These are phyloP conservation scores for Diloba caeruleocephala DNA, from an alignment of 2,888 invertebrate species.

Conservation along the genomic window DNA sequence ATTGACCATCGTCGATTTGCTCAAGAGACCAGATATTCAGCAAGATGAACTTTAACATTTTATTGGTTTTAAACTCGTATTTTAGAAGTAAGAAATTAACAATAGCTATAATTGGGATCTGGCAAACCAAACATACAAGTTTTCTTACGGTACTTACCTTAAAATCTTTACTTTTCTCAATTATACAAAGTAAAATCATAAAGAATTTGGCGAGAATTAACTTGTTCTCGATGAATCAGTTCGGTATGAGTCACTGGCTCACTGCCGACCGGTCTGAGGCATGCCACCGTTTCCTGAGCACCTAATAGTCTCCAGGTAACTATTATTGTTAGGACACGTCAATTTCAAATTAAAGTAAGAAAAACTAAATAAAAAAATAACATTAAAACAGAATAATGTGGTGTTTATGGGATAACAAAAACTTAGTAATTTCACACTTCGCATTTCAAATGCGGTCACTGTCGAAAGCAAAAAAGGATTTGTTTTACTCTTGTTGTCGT, in stretches of 20 bases:
- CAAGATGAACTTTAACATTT: too few relatives aligned
- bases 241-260: slow-evolving; percentile 59
- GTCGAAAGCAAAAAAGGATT: not conserved
- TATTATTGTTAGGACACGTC: slow-evolving; percentile 31
- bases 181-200: slow-evolving; percentile 28
- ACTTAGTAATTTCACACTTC: not conserved
- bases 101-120: not conserved
- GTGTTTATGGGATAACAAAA: slow-evolving; percentile 27
- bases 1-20: too few relatives aligned
- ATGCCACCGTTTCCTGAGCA: slow-evolving; percentile 54
- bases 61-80: too few relatives aligned
- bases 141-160: not conserved
- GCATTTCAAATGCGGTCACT: slow-evolving; percentile 10
- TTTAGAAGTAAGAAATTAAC: not conserved
- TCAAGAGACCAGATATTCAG: too few relatives aligned
- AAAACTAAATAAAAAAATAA: slow-evolving; percentile 5
- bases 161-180: slow-evolving; percentile 2
- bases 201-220: slow-evolving; percentile 46
- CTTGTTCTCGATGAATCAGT: slow-evolving; percentile 64
- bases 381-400: slow-evolving; percentile 20
- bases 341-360: slow-evolving; percentile 17
- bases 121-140: not conserved
- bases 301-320: slow-evolving; percentile 16
- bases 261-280: slow-evolving; percentile 54
- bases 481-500: not conserved